phyloP scores from a whole-genome alignment of 2,113 vertebrate genomes.

The Mugil cephalus region DNA sequence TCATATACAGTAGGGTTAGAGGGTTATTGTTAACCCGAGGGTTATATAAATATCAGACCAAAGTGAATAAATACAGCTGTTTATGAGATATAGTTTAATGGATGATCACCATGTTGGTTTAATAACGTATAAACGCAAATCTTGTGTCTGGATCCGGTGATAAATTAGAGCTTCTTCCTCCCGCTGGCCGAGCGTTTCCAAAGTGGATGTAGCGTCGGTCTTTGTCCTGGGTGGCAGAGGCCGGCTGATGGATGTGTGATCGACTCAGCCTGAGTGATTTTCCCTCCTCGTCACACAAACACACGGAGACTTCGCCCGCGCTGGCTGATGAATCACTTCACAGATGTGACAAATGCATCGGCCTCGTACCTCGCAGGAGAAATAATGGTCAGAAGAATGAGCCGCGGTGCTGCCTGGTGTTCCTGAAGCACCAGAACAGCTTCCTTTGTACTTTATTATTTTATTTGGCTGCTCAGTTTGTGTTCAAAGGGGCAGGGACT shows the following conservation, averaged over 20 bases:
- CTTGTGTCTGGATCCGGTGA: too few species aligned
- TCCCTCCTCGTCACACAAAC: constrained; percentile 33
- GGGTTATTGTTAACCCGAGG: too few species aligned
- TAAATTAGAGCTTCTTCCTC: neutral
- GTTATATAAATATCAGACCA: too few species aligned
- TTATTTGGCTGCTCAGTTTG: too few species aligned
- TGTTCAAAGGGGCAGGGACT: too few species aligned
- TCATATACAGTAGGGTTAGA: too few species aligned
- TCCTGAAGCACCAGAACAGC: neutral
- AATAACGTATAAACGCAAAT: too few species aligned
- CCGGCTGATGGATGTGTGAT: constrained; percentile 56
- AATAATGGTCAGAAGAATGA: constrained; percentile 41
- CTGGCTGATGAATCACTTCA: constrained; percentile 58
- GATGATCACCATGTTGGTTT: too few species aligned
- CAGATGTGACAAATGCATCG: constrained; percentile 57
- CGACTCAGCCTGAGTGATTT: constrained; percentile 54
- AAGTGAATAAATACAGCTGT: too few species aligned
- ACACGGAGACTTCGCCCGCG: constrained; percentile 19
- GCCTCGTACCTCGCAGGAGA: constrained; percentile 36
- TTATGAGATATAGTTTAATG: too few species aligned
- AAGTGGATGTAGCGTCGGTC: constrained; percentile 33
- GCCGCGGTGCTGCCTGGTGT: neutral
- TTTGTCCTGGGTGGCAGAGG: constrained; percentile 34
- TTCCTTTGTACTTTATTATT: too few species aligned
- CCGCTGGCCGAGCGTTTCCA: neutral